A percentile compares a stretch with the other conserved stretches of the same genome.
Evolutionary conservation across 2,888 invertebrate species (phyloP).

Genomic region (Drosophila hamatofila): DNA sequence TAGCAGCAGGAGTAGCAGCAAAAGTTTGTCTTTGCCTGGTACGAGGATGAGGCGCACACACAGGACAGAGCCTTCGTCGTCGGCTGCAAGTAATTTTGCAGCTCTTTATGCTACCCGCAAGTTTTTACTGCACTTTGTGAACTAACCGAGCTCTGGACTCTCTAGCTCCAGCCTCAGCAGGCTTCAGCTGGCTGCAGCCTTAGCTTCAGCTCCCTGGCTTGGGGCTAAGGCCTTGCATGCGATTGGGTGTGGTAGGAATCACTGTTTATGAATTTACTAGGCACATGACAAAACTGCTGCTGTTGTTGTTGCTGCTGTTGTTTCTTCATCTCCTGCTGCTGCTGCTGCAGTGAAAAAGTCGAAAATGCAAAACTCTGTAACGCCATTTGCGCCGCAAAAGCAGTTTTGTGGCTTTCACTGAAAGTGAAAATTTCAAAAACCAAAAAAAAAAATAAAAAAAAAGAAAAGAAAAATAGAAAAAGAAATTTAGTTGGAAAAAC

Average conservation of each 20-base stretch:
- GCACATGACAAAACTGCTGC: conserved; percentile 59
- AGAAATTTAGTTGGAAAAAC: neutral
- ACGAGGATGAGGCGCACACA: conserved; percentile 8
- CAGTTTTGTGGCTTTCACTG: conserved; percentile 30
- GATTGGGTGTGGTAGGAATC: conserved; percentile 48
- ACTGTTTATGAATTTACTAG: conserved; percentile 70
- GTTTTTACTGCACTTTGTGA: conserved; percentile 79
- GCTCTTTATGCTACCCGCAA: conserved; percentile 80
- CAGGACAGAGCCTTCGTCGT: conserved; percentile 30
- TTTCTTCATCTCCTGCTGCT: neutral
- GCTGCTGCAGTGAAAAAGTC: conserved; percentile 11
- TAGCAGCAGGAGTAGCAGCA: conserved; percentile 29
- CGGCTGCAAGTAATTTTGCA: conserved; percentile 69
- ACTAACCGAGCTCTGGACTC: conserved; percentile 61
- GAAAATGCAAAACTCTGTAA: conserved; percentile 47
- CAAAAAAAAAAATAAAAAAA: neutral
- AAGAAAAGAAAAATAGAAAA: neutral
- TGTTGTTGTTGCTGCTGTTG: neutral
- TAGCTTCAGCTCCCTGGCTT: conserved; percentile 1
- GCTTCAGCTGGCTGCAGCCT: conserved; percentile 12
- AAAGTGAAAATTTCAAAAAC: conserved; percentile 29
- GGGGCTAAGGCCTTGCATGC: conserved; percentile 10
- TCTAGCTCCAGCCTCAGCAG: neutral
- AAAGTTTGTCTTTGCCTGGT: conserved; percentile 72
- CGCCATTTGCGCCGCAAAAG: conserved; percentile 18